Evolutionary conservation across 2,888 invertebrate species (phyloP).

Genomic region (Acheta domesticus): DNA sequence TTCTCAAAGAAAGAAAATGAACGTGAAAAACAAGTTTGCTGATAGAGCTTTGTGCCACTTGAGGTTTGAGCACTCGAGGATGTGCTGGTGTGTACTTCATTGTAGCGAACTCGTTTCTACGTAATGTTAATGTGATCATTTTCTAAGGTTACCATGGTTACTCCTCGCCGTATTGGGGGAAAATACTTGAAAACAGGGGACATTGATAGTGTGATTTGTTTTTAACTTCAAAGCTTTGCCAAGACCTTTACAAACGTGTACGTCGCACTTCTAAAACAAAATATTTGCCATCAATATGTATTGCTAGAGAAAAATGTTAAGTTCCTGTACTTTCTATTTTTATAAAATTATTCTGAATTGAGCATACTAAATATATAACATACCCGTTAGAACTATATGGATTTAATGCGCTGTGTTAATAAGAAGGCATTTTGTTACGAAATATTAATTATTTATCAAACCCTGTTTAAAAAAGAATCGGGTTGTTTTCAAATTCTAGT

Average conservation of each 20-base stretch:
- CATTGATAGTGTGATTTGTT: not conserved
- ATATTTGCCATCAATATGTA: too few species aligned
- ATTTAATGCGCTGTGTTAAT: not conserved
- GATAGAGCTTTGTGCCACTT: too few species aligned
- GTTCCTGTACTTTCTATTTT: conserved; percentile 8
- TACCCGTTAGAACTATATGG: not conserved
- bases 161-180: not conserved
- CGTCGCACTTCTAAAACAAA: too few species aligned
- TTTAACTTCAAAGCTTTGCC: too few species aligned
- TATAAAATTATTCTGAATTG: not conserved
- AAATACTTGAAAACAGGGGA: not conserved
- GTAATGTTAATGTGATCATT: not conserved
- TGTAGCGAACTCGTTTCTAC: not conserved
- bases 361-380: not conserved
- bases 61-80: too few species aligned
- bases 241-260: too few species aligned
- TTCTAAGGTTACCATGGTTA: not conserved
- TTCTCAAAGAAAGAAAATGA: too few species aligned
- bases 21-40: too few species aligned
- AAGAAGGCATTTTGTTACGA: not conserved
- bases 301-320: not conserved
- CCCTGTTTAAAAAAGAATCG: too few species aligned
- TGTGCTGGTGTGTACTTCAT: not conserved
- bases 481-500: too few species aligned
- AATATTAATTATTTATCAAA: not conserved